Base-by-base conservation (phyloP, 1,140 invertebrate genomes). In the Bombus fervidus region DNA sequence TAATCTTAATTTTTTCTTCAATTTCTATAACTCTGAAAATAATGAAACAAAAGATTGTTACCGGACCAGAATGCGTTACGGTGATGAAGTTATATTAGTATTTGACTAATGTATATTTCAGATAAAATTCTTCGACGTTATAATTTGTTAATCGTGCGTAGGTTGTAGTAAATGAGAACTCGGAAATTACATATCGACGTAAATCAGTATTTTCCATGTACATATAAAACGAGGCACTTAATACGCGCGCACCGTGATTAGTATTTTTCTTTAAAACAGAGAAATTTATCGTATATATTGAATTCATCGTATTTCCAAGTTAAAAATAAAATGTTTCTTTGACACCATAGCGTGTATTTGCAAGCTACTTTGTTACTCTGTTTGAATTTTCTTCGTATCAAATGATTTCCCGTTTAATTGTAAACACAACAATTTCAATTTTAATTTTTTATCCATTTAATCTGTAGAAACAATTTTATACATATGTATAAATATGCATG, bases 221-320 rank as follows among this genome's bases (percentile, higher is more conserved):
- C n/a, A 37, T 76, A 37, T 39, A 57, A 34, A 76, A 76, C 59
- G 74, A 76, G 53, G 74, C 74, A 76, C 74, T 76, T 76, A 59
- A 39, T 76, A 76, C 74, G 53, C 53, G 25, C 34, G 28, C 15
- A 37, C 22, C 25, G 25, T 75, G 34, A 18, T 39, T 13, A 2
- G 6, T 66, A 66, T 18, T 22, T 39, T 39, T 18, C 12, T 57
- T 25, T 18, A 28, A 15, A 25, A 75, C 47, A 53, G 6, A 53
- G 18, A 53, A 53, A 53, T 8, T 53, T 53, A 53, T 53, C 47
- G 18, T 53, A 53, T 22, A 53, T 53, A 53, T 53, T 3, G 41
- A 31, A 73, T 47, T 47, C 12, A 3, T 37, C 34, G 15, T 0
- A 71, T 73, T 73, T 47, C 25, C 22, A 18, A 37, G 25, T 53